Base-by-base conservation (phyloP, 2,888 invertebrate species). In the Diogma glabrata region DNA sequence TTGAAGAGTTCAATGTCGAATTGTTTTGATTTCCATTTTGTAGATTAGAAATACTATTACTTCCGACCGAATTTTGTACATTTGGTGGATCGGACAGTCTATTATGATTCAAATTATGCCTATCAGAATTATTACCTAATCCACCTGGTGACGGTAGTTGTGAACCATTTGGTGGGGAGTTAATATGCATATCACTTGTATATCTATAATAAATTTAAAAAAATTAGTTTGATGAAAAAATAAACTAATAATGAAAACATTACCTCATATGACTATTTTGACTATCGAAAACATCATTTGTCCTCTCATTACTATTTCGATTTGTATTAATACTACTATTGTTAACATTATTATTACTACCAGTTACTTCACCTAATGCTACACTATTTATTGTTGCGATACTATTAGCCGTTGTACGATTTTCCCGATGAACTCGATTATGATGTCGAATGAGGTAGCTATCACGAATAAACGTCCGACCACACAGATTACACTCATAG, bases 381-480 rank as follows among this genome's bases (percentile, higher is more conserved):
- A 73, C 72, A 59, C 71, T 74, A 65, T 71, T 71, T 59, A 75
- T 69, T 40, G 72, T 71, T 33, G 71, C 72, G 59, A 75, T 71
- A 60, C 75, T 75, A 64, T 72, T 75, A 19, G 75, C 75, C 63
- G 75, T 75, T 63, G 75, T 75, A 64, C 75, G 72, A 62, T 75
- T 75, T 59, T 76, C 76, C 14, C 81, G 80, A 65, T 85, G 85
- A 56, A 84, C 82, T 60, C 83, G 79, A 67, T 84, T 83, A 70
- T 81, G 81, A 67, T 87, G 86, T 60, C 76, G 73, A 64, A 86
- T 85, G 56, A 87, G 75, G 71, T 84, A 85, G 65, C 84, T 83
- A 71, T 86, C 84, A 60, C 84, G 75, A 54, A 82, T 81, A 65
- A 87, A 87, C 48, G 80, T 81, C 53, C 82, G 78, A 3, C 83